Evolutionary conservation across 2,797 vertebrate genomes (phyloP), one percentile per base, ranked within the genome.

Genomic region (Pseudochaenichthys georgianus): DNA sequence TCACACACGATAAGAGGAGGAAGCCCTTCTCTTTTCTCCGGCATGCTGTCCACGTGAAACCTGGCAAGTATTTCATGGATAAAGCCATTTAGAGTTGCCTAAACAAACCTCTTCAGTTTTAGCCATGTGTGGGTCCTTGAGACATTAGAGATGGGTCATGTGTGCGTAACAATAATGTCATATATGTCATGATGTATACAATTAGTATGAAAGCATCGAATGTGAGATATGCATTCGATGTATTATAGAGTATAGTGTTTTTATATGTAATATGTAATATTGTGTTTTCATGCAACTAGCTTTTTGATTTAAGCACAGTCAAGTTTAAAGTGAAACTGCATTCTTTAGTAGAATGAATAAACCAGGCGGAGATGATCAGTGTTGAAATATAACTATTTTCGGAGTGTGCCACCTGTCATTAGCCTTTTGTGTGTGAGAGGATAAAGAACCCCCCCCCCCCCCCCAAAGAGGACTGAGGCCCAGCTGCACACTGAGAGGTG

Each of bases 401-500:
- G 8, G 13, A 65, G 19, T 21, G 31, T 57, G 61, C 48, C 16
- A 28, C 57, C 53, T 50, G 62, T 64, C 62, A 58, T 51, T 53
- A 41, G 48, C 9, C 58, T 53, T 65, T 65, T 73, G 46, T 65
- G 62, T 65, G 46, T 11, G 9, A 59, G 45, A 45, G 57, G 15
- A 45, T 12, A 43, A 61, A 19, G 11, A 48, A 70, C n/a, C n/a
- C n/a, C n/a, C n/a, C 58, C 28, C 28, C 0, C 28, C 28, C 28
- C 28, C 4, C 28, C 28, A 5, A 28, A 28, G 28, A 61, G 48
- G 38, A 23, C 66, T 47, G 66, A 50, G 21, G 31, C 46, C 28
- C 64, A 74, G 47, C 70, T 79, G 16, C 60, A 41, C 6, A 47
- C 15, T 23, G 42, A 41, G 28, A 55, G 28, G 51, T 28, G 70